Conservation (phyloP, 2,797 vertebrate genomes). For the Craterocephalus amniculus region DNA sequence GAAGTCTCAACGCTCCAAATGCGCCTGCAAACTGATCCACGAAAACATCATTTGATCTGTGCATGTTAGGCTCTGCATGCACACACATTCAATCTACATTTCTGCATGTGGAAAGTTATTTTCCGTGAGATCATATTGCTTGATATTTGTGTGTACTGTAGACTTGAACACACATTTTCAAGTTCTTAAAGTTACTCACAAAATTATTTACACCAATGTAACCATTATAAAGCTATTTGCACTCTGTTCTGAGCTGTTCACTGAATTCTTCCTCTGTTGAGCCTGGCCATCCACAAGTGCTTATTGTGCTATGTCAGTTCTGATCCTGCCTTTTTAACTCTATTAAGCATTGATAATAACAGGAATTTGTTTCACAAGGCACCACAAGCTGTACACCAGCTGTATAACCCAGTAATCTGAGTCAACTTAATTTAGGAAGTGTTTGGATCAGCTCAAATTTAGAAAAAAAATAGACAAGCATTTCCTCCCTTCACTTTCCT, state of each 20-base stretch:
- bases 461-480: slow-evolving; percentile 44
- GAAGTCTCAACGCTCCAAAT: no score
- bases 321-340: slow-evolving; percentile 55
- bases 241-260: neutral
- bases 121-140: no score
- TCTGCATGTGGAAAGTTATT: no score
- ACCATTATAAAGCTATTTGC: neutral
- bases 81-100: no score
- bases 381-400: slow-evolving; percentile 67
- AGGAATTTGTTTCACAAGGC: slow-evolving; percentile 70
- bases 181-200: no score
- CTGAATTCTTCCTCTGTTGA: slow-evolving; percentile 3
- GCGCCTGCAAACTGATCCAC: no score
- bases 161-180: no score
- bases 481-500: slow-evolving; percentile 64
- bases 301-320: slow-evolving; percentile 53
- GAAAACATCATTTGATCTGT: no score
- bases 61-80: no score
- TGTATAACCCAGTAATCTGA: slow-evolving; percentile 66
- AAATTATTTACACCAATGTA: no score
- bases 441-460: slow-evolving; percentile 51
- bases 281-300: slow-evolving; percentile 31
- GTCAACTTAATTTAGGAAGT: slow-evolving; percentile 64
- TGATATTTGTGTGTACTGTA: no score
- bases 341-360: slow-evolving; percentile 63